Conservation (phyloP, 2,797 vertebrate species). For the Hippopotamyrus pictus region DNA sequence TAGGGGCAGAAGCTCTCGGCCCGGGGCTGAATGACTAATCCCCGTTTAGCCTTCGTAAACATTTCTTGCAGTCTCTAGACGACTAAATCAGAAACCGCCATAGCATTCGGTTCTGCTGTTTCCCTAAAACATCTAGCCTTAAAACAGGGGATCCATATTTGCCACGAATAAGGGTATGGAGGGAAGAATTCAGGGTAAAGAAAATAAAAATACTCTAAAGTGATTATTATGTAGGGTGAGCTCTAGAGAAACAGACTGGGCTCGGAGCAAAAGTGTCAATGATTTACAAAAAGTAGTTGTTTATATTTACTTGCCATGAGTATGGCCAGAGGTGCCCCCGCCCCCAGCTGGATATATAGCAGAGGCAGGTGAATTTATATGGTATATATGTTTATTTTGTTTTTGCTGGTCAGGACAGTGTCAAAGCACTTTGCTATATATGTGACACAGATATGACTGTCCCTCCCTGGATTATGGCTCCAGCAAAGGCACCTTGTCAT, state of each 20-base stretch:
- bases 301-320: background rate
- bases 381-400: background rate
- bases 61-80: background rate
- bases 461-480: background rate
- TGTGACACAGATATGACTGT: background rate
- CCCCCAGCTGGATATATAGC: background rate
- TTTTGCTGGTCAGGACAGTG: background rate
- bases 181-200: background rate
- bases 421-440: background rate
- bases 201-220: background rate
- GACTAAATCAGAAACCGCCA: background rate
- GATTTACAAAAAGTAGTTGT: background rate
- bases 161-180: background rate
- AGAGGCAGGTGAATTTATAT: background rate
- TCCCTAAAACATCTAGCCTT: background rate
- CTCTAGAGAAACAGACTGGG: background rate
- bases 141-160: background rate
- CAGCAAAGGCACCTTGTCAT: background rate
- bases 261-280: background rate
- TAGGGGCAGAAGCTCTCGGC: background rate
- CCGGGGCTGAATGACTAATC: conserved; percentile 34
- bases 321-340: background rate
- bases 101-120: background rate
- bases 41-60: conserved; percentile 16
- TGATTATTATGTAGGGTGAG: background rate